A percentile compares a stretch with the other conserved stretches of the same genome.
phyloP scores from a whole-genome alignment of 2,113 vertebrate species.

The Lutjanus erythropterus region DNA sequence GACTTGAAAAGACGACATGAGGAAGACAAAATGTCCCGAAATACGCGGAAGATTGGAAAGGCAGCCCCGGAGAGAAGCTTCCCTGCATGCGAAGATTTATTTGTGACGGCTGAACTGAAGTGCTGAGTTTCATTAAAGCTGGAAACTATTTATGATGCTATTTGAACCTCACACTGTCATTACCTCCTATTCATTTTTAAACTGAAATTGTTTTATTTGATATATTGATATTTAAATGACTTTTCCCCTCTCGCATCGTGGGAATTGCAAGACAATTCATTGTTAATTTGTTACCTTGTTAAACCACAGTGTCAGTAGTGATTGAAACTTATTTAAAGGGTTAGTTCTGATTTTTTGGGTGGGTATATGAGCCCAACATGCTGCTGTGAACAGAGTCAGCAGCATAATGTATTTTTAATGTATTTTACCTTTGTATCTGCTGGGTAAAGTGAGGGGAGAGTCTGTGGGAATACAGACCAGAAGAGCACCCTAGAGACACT shows the following conservation, averaged over 20 bases:
- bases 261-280: neutral
- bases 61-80: neutral
- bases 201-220: neutral
- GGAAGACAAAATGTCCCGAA: neutral
- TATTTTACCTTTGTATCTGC: no score
- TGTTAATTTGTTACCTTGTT: neutral
- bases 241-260: no score
- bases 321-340: no score
- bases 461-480: no score
- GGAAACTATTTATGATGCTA: neutral
- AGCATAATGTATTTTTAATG: no score
- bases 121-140: neutral
- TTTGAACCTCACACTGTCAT: neutral
- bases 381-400: no score
- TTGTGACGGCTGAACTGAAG: neutral
- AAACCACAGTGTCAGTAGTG: no score
- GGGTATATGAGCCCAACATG: no score
- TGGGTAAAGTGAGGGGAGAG: no score
- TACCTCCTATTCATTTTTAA: neutral
- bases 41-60: neutral
- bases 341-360: no score
- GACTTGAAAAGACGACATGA: neutral
- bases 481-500: no score
- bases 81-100: neutral
- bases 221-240: no score